These are phyloP conservation scores for Anas georgica DNA, from an alignment of 2,797 vertebrate genomes.

Conservation along the genomic window DNA sequence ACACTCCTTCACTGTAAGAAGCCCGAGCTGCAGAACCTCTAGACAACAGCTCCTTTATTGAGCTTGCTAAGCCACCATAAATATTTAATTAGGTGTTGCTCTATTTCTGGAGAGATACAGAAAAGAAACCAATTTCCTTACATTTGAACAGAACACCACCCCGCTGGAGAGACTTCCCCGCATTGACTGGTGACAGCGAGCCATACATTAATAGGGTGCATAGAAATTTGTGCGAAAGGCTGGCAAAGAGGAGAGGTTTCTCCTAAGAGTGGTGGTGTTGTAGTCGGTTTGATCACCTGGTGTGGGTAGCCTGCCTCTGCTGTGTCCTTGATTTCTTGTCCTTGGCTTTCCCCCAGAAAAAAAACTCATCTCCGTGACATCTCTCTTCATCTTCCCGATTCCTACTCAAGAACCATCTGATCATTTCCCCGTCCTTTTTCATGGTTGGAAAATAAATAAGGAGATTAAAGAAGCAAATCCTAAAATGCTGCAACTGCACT, in stretches of 20 bases:
- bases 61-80: not conserved
- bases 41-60: slow-evolving; percentile 43
- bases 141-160: not conserved
- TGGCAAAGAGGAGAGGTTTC: not conserved
- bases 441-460: not conserved
- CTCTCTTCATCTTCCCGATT: not conserved
- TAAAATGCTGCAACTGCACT: not conserved
- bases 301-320: not conserved
- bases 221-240: not conserved
- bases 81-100: slow-evolving; percentile 46
- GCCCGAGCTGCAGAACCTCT: not conserved
- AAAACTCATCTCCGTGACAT: not conserved
- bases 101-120: slow-evolving; percentile 31
- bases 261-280: not conserved
- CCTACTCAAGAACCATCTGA: not conserved
- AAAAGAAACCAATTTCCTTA: slow-evolving; percentile 14
- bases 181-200: not conserved
- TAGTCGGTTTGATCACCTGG: not conserved
- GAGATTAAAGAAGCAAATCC: not conserved
- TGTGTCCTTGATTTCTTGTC: fast-evolving
- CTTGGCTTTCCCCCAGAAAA: not conserved
- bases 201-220: not conserved
- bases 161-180: not conserved
- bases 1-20: not conserved
- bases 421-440: not conserved